Evolutionary conservation across 1,140 invertebrate species (phyloP).

Genomic region (Manduca sexta): DNA sequence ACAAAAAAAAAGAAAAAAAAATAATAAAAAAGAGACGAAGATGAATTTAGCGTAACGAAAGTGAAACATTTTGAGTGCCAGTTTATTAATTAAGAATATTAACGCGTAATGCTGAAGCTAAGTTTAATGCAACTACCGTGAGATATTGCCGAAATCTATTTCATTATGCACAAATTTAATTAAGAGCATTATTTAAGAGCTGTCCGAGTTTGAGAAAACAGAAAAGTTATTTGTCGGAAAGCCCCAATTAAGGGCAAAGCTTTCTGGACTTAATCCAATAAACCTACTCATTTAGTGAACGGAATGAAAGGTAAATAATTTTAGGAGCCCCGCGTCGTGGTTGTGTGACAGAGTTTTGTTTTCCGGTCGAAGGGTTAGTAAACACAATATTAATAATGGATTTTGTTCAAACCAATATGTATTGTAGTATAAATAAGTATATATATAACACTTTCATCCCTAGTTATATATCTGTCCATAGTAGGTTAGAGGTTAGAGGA

Average conservation of each 20-base stretch:
- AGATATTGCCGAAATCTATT: slow-evolving; percentile 36
- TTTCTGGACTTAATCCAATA: slow-evolving; percentile 72
- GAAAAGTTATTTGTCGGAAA: slow-evolving; percentile 69
- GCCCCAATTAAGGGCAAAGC: slow-evolving; percentile 71
- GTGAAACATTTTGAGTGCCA: slow-evolving; percentile 3
- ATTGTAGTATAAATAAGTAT: too few species aligned
- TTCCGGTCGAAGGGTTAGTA: slow-evolving; percentile 25
- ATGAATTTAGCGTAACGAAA: neutral
- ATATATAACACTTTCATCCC: too few species aligned
- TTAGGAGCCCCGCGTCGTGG: slow-evolving; percentile 40
- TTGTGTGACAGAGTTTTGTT: slow-evolving; percentile 16
- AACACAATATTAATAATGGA: slow-evolving; percentile 4
- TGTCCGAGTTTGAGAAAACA: slow-evolving; percentile 68
- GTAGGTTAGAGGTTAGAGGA: too few species aligned
- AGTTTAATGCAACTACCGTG: slow-evolving; percentile 6
- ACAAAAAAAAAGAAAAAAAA: neutral
- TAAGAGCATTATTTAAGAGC: slow-evolving; percentile 63
- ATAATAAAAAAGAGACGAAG: neutral
- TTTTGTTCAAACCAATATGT: too few species aligned
- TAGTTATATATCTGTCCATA: too few species aligned
- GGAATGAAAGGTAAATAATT: slow-evolving; percentile 71
- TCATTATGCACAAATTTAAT: slow-evolving; percentile 59
- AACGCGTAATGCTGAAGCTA: neutral
- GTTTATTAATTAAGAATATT: slow-evolving; percentile 7
- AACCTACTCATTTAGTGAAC: slow-evolving; percentile 71